Percentiles rank a stretch among this genome's conserved stretches.
Evolutionary conservation across 2,888 invertebrate species (phyloP).

Genomic region (Sarcophaga subvicina): DNA sequence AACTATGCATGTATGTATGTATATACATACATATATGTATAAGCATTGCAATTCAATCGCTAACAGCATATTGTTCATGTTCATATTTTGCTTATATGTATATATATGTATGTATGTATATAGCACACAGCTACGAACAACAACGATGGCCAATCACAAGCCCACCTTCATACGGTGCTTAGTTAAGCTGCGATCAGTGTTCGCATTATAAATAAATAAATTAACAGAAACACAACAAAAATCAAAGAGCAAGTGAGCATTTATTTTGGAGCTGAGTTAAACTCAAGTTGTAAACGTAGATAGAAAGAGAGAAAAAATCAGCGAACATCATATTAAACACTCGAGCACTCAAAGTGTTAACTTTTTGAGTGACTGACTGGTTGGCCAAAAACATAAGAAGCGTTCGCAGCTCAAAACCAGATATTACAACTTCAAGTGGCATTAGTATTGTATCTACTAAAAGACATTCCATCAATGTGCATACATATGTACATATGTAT

Average conservation of each 20-base stretch:
- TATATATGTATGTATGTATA: slow-evolving; percentile 21
- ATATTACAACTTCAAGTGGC: not conserved
- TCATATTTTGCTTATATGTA: not conserved
- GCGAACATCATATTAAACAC: not conserved
- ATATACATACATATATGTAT: not conserved
- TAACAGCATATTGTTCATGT: too few species aligned
- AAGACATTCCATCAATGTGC: not conserved
- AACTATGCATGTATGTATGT: not conserved
- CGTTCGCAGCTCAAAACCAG: not conserved
- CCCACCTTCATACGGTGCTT: slow-evolving; percentile 43
- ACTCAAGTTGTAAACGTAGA: not conserved
- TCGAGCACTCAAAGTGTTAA: not conserved
- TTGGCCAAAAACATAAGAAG: not conserved
- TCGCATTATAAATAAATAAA: slow-evolving; percentile 38
- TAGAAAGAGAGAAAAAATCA: slow-evolving; percentile 1
- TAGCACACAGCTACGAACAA: not conserved
- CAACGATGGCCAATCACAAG: slow-evolving; percentile 62
- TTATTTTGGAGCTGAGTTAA: not conserved
- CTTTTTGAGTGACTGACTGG: not conserved
- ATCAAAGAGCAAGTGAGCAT: not conserved
- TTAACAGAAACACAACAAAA: not conserved
- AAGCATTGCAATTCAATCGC: not conserved
- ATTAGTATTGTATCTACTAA: slow-evolving; percentile 1
- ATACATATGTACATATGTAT: slow-evolving; percentile 59
- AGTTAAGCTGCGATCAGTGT: slow-evolving; percentile 52